Evolutionary conservation across 2,113 vertebrate genomes (phyloP).

Genomic region (Solenodon paradoxus): DNA sequence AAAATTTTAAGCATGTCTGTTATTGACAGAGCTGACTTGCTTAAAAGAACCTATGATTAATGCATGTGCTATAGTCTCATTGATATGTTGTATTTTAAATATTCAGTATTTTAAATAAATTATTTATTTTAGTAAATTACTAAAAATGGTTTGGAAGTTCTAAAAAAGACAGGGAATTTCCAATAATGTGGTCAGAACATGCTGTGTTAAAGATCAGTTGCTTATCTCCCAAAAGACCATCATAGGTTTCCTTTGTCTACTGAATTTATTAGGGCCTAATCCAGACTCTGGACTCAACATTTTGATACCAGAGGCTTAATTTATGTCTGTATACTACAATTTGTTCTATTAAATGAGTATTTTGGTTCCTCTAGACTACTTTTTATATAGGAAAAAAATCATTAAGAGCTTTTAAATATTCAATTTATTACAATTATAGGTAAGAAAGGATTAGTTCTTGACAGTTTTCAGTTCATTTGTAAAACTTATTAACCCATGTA

Average conservation of each 20-base stretch:
- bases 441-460: neutral
- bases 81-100: neutral
- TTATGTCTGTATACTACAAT: neutral
- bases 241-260: neutral
- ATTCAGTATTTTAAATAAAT: slow-evolving; percentile 9
- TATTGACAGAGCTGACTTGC: neutral
- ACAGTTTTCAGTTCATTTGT: slow-evolving; percentile 29
- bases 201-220: neutral
- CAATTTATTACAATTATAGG: slow-evolving; percentile 16
- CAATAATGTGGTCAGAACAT: neutral
- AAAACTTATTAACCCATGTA: slow-evolving; percentile 1
- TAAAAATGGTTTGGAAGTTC: neutral
- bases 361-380: neutral
- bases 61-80: neutral
- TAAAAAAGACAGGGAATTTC: neutral
- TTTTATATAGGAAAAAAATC: neutral
- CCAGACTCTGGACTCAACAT: neutral
- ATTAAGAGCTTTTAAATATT: slow-evolving; percentile 40
- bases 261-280: neutral
- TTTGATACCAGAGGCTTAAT: neutral
- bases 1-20: neutral
- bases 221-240: neutral
- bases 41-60: neutral
- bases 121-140: slow-evolving; percentile 13
- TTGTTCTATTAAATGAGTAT: slow-evolving; percentile 1